Evolutionary conservation across 2,113 vertebrate genomes (phyloP).

Genomic region (Hemibagrus wyckioides): DNA sequence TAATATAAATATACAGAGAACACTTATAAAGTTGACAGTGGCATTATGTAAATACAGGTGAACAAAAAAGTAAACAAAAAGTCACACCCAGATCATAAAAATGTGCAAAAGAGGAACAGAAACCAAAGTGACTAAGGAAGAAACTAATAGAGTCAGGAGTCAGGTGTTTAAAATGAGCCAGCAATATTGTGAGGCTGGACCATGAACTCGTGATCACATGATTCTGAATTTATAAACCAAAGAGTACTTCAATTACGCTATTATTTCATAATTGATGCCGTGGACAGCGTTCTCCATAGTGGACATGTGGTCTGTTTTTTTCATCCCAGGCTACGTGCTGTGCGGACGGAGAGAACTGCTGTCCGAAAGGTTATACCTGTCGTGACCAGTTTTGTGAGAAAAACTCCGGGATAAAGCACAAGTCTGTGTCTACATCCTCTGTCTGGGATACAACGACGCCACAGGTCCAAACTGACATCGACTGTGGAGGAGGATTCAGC

Average conservation of each 20-base stretch:
- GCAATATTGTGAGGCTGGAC: not conserved
- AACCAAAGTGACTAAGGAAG: not conserved
- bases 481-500: slow-evolving; percentile 53
- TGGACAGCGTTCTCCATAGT: not conserved
- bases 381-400: slow-evolving; percentile 57
- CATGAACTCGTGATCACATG: not conserved
- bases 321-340: slow-evolving; percentile 71
- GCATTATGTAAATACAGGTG: not conserved
- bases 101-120: not conserved
- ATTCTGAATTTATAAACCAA: no score
- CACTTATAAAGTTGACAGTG: not conserved
- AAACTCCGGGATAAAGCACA: slow-evolving; percentile 51
- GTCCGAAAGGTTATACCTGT: slow-evolving; percentile 75
- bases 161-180: not conserved
- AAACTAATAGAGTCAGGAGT: not conserved
- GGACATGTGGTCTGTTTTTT: not conserved
- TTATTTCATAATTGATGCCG: not conserved
- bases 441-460: slow-evolving; percentile 28
- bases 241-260: no score
- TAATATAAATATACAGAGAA: no score
- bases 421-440: slow-evolving; percentile 54
- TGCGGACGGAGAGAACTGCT: slow-evolving; percentile 72
- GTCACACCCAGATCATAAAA: not conserved
- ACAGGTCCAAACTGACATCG: not conserved
- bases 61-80: not conserved